Evolutionary conservation across 2,113 vertebrate genomes (phyloP), one percentile per base, ranked within the genome.

Genomic region (Noctilio leporinus): DNA sequence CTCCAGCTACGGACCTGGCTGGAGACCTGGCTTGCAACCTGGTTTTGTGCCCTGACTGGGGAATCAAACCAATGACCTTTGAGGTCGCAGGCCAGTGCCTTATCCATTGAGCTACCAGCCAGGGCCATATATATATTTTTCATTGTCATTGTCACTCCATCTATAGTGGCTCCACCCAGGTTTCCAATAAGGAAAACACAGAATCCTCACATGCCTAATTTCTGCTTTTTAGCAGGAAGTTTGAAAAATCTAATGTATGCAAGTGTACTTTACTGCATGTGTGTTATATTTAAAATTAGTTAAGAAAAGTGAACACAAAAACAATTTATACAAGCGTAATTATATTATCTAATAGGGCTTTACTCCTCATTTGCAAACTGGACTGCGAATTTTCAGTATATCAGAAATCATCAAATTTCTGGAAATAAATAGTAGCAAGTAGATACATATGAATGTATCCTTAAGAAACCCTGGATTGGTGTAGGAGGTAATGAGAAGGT

Each of bases 141-240:
- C 47, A 43, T 10, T 64, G 19, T 88, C 40, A 40, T 7, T 86
- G 26, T 76, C 15, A 43, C 15, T 94, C n/a, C 35, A 16, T 80
- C 59, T 33, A 22, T n/a, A 35, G 45, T 16, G 45, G 53, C 59
- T 40, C 30, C 55, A 72, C 2, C 65, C 20, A 45, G 11, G 10
- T 92, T 87, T 94, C 51, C 59, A 47, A 10, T 65, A 77, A 72
- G 55, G 45, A 64, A 93, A 87, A 64, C 43, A 73, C 22, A 78
- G 69, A 51, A 87, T 49, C 16, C 6, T 57, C 38, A 49, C 11
- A n/a, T 76, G 59, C 35, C 38, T 87, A 24, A 80, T 64, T 92
- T 92, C 33, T 95, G 24, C 14, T 86, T 93, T 80, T 80, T 47
- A 77, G n/a, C 45, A 83, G 43, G 40, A 93, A 70, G 69, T 89